Percentiles rank a stretch among this genome's conserved stretches.
These are phyloP conservation scores for Cottus gobio DNA, from an alignment of 2,113 vertebrate genomes.

Conservation along the genomic window DNA sequence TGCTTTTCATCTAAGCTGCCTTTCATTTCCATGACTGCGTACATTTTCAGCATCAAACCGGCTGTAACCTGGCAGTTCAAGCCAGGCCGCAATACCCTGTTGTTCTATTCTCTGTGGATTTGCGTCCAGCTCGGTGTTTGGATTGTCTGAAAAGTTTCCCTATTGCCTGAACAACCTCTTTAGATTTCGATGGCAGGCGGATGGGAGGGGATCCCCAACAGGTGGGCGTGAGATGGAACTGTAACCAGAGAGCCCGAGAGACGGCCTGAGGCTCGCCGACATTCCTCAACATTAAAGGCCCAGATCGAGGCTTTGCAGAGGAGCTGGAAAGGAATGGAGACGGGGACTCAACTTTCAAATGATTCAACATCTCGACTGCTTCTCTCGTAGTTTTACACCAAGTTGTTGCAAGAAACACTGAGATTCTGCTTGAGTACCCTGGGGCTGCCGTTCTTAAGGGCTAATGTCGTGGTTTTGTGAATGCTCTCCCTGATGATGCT, in stretches of 20 bases:
- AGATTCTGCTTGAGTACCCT: conserved; percentile 6
- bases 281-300: conserved; percentile 50
- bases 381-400: background rate
- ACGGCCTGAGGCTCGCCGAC: conserved; percentile 45
- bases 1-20: conserved; percentile 18
- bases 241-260: conserved; percentile 50
- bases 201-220: conserved; percentile 48
- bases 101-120: conserved; percentile 11
- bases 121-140: background rate
- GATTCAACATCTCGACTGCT: conserved; percentile 28
- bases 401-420: conserved; percentile 10
- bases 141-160: conserved; percentile 23
- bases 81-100: background rate
- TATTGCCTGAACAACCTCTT: conserved; percentile 35
- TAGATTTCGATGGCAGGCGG: conserved; percentile 33
- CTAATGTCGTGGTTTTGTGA: conserved; percentile 15
- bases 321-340: conserved; percentile 22
- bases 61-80: conserved; percentile 15
- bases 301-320: conserved; percentile 14
- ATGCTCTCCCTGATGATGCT: background rate
- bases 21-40: conserved; percentile 27
- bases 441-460: conserved; percentile 18
- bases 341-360: conserved; percentile 40
- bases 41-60: conserved; percentile 15
- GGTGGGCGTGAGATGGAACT: conserved; percentile 64